Percentiles rank a stretch among this genome's conserved stretches.
phyloP scores from a whole-genome alignment of 2,113 vertebrate genomes.

The Poicephalus gulielmi region DNA sequence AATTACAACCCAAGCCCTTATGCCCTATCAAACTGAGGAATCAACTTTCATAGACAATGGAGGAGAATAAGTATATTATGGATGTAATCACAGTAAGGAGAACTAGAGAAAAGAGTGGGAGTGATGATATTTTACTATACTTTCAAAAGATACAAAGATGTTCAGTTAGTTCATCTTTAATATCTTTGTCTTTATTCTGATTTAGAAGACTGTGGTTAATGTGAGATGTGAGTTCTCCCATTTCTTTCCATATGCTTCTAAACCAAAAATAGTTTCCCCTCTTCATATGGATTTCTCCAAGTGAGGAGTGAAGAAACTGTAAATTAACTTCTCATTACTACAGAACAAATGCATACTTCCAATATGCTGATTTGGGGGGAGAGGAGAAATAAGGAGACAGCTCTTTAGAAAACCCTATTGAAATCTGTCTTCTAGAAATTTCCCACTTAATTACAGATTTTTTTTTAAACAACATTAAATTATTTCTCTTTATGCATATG shows the following conservation, averaged over 20 bases:
- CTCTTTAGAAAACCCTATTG: slow-evolving; percentile 41
- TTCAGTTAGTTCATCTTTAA: not conserved
- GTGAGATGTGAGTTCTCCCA: slow-evolving; percentile 11
- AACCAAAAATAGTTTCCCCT: slow-evolving; percentile 57
- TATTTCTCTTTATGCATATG: not conserved
- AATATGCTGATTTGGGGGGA: slow-evolving; percentile 34
- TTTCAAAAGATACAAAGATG: not conserved
- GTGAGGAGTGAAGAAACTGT: slow-evolving; percentile 50
- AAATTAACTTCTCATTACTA: slow-evolving; percentile 69
- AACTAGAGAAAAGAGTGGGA: not conserved
- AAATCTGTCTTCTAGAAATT: slow-evolving; percentile 46
- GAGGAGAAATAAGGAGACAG: slow-evolving; percentile 29
- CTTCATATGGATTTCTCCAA: slow-evolving; percentile 56
- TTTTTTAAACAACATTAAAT: not conserved
- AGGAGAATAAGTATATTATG: not conserved
- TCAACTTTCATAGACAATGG: not conserved
- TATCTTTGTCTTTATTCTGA: slow-evolving; percentile 28
- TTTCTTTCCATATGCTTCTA: slow-evolving; percentile 63
- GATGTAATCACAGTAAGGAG: not conserved
- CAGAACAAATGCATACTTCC: slow-evolving; percentile 40
- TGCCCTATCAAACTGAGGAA: not conserved
- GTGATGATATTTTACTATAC: not conserved
- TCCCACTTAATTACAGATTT: slow-evolving; percentile 23
- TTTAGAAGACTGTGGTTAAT: not conserved
- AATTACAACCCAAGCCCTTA: slow-evolving; percentile 28